Evolutionary conservation across 2,888 invertebrate genomes (phyloP).

Genomic region (Cistogaster globosa): DNA sequence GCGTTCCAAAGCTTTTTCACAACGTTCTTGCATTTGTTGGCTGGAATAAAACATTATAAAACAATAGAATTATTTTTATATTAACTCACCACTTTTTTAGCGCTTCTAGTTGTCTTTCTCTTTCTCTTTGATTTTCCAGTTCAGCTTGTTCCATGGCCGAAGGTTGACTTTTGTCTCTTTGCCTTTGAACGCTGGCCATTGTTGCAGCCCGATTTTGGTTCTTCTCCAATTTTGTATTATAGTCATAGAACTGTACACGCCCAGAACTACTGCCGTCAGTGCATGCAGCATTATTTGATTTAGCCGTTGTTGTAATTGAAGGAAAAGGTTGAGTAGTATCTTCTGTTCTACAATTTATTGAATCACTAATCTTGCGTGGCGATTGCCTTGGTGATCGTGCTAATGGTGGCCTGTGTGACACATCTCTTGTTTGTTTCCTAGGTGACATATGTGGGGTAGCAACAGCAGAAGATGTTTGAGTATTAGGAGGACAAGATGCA

Average conservation of each 20-base stretch:
- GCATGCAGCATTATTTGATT: slow-evolving; percentile 23
- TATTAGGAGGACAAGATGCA: not conserved
- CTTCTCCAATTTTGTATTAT: slow-evolving; percentile 83
- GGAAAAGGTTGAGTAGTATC: slow-evolving; percentile 32
- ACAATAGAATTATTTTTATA: not conserved
- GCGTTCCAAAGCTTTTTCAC: slow-evolving; percentile 84
- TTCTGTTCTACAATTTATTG: slow-evolving; percentile 50
- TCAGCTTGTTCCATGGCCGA: slow-evolving; percentile 80
- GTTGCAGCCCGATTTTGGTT: slow-evolving; percentile 78
- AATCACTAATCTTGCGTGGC: slow-evolving; percentile 58
- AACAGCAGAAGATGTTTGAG: slow-evolving; percentile 17
- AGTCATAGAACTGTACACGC: slow-evolving; percentile 83
- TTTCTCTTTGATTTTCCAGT: slow-evolving; percentile 75
- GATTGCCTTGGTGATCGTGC: slow-evolving; percentile 19
- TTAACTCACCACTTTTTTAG: slow-evolving; percentile 75
- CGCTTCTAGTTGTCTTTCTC: slow-evolving; percentile 75
- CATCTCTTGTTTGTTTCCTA: slow-evolving; percentile 28
- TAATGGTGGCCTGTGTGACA: not conserved
- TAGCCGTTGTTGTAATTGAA: slow-evolving; percentile 33
- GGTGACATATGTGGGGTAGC: slow-evolving; percentile 35
- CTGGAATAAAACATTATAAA: slow-evolving; percentile 70
- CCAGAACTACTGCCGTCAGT: slow-evolving; percentile 41
- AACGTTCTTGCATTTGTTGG: slow-evolving; percentile 80
- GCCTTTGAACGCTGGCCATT: slow-evolving; percentile 79
- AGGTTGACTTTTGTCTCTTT: slow-evolving; percentile 71